Conservation (phyloP, 1,140 invertebrate genomes). For the Bactericera cockerelli region DNA sequence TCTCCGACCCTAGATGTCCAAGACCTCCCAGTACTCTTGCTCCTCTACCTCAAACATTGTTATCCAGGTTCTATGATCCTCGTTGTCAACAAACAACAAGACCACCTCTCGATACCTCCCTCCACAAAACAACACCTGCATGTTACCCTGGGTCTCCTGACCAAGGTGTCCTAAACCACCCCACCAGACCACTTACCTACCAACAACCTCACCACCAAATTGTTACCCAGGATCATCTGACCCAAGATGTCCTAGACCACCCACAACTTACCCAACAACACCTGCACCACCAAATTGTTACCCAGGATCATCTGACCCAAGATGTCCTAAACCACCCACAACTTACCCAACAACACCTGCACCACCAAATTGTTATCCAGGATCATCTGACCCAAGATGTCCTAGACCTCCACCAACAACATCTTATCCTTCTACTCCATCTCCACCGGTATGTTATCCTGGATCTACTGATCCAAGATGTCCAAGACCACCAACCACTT, state of each 20-base stretch:
- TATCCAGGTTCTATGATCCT: too few relatives aligned
- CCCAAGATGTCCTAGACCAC: too few relatives aligned
- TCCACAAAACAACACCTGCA: too few relatives aligned
- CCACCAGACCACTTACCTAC: too few relatives aligned
- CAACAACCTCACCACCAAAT: too few relatives aligned
- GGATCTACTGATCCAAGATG: slow-evolving; percentile 26
- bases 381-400: slow-evolving; percentile 22
- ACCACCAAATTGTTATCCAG: slow-evolving; percentile 20
- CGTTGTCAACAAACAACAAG: too few relatives aligned
- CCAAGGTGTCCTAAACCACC: slow-evolving; percentile 27
- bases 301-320: slow-evolving; percentile 29
- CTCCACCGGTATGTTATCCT: slow-evolving; percentile 27
- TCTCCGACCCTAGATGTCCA: too few relatives aligned
- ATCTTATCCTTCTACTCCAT: slow-evolving; percentile 18
- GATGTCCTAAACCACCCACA: slow-evolving; percentile 26
- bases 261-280: too few relatives aligned
- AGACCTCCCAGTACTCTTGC: too few relatives aligned
- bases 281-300: too few relatives aligned
- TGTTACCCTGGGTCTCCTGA: slow-evolving; percentile 28
- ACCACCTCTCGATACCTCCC: too few relatives aligned
- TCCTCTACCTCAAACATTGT: slow-evolving; percentile 18
- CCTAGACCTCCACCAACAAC: slow-evolving; percentile 23
- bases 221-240: too few relatives aligned
- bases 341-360: slow-evolving; percentile 23
- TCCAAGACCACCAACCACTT: slow-evolving; percentile 24